phyloP scores from a whole-genome alignment of 2,888 invertebrate species.

The Ormia ochracea region DNA sequence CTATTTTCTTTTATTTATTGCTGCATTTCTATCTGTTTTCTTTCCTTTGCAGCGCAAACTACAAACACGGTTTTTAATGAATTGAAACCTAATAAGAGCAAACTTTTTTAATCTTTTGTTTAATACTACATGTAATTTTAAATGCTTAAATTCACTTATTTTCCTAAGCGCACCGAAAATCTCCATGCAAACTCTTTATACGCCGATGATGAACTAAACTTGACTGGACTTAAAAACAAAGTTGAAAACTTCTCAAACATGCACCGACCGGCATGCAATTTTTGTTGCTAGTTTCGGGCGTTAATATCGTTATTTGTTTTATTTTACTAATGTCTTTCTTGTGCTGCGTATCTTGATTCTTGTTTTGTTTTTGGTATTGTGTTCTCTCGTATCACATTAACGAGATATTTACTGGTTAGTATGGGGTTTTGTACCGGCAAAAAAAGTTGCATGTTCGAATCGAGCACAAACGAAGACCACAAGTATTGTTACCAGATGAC shows the following conservation, averaged over 20 bases:
- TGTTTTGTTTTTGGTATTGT: not conserved
- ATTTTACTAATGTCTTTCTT: conserved; percentile 33
- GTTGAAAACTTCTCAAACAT: conserved; percentile 59
- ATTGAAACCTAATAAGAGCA: conserved; percentile 45
- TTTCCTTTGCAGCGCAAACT: conserved; percentile 15
- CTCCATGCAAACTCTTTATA: conserved; percentile 70
- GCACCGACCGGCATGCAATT: conserved; percentile 52
- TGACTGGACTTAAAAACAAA: conserved; percentile 44
- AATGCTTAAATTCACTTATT: conserved; percentile 11
- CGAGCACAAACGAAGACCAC: not conserved
- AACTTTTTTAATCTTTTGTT: conserved; percentile 20
- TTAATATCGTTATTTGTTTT: conserved; percentile 55
- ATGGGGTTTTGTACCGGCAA: conserved; percentile 40
- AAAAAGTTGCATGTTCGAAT: conserved; percentile 11
- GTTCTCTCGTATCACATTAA: conserved; percentile 11
- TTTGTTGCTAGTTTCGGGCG: conserved; percentile 26
- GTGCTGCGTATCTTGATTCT: conserved; percentile 43
- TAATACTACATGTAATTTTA: conserved; percentile 3
- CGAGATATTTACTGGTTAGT: conserved; percentile 30
- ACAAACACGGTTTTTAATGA: conserved; percentile 41
- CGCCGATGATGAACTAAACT: conserved; percentile 69
- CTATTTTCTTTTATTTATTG: conserved; percentile 4
- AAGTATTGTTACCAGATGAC: not conserved
- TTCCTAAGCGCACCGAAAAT: conserved; percentile 45
- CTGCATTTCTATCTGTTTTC: not conserved